A percentile compares a stretch with the other conserved stretches of the same genome.
Conservation (phyloP, 2,797 vertebrate genomes). For the Mionectes olivaceus region DNA sequence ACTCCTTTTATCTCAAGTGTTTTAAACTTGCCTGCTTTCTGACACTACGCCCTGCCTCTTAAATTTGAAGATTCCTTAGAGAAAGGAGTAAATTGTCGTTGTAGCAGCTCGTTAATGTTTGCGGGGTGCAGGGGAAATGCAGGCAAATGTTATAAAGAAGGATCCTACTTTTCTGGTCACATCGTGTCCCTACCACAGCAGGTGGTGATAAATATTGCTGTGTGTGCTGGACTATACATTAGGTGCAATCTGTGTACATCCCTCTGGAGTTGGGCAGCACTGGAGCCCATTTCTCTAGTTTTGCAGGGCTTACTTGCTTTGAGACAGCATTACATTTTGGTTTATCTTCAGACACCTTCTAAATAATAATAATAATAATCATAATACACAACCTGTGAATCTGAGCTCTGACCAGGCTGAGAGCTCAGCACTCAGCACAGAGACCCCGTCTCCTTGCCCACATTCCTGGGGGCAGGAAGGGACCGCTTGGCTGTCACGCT, state of each 20-base stretch:
- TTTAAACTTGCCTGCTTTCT: background rate
- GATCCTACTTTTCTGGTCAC: background rate
- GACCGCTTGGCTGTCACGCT: background rate
- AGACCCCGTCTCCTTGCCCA: background rate
- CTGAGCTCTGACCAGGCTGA: background rate
- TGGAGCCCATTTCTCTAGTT: background rate
- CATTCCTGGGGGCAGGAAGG: background rate
- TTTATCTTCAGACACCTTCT: background rate
- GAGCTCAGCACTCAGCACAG: background rate
- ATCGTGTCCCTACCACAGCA: background rate
- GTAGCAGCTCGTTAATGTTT: background rate
- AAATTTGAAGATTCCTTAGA: background rate
- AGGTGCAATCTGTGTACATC: accelerated
- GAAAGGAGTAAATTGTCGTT: background rate
- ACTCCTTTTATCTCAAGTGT: background rate
- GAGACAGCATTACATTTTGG: background rate
- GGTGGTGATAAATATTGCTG: background rate
- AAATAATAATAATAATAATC: background rate
- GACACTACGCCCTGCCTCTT: background rate
- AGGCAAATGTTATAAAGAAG: background rate
- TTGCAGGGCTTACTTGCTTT: background rate
- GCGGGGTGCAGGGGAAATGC: background rate
- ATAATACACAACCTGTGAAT: background rate
- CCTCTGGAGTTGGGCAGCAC: background rate
- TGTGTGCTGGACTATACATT: background rate